phyloP scores from a whole-genome alignment of 1,140 invertebrate species.

The Planococcus citri region DNA sequence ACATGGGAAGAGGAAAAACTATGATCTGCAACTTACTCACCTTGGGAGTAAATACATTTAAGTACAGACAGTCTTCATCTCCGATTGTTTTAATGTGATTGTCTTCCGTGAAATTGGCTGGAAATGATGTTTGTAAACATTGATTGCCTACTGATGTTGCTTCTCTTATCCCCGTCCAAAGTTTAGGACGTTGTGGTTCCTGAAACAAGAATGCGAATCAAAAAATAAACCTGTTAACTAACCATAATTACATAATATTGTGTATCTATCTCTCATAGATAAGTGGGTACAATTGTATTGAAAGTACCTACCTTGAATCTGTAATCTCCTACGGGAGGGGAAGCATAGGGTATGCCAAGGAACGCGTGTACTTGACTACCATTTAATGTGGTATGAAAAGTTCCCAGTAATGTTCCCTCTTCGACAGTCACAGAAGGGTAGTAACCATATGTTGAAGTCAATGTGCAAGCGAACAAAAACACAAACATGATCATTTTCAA shows the following conservation, averaged over 20 bases:
- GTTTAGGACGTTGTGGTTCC: background rate
- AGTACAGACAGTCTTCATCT: conserved; percentile 29
- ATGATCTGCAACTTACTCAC: conserved; percentile 22
- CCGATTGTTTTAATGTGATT: conserved; percentile 21
- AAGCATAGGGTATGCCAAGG: conserved; percentile 46
- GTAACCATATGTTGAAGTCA: too few species aligned
- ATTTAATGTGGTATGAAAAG: background rate
- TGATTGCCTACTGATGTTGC: background rate
- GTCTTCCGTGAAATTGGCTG: too few species aligned
- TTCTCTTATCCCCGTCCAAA: background rate
- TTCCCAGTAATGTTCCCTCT: conserved; percentile 21
- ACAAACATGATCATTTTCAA: too few species aligned
- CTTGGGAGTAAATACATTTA: conserved; percentile 29
- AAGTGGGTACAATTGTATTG: too few species aligned
- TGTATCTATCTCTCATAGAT: too few species aligned
- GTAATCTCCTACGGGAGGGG: conserved; percentile 41
- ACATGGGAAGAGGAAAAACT: too few species aligned
- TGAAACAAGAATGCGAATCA: too few species aligned
- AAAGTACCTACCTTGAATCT: conserved; percentile 44
- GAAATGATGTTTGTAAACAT: background rate
- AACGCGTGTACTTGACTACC: conserved; percentile 32
- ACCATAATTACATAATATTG: too few species aligned
- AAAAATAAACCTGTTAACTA: too few species aligned
- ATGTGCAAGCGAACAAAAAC: too few species aligned
- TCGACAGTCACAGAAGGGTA: background rate